Evolutionary conservation across 2,797 vertebrate species (phyloP).

Genomic region (Pseudochaenichthys georgianus): DNA sequence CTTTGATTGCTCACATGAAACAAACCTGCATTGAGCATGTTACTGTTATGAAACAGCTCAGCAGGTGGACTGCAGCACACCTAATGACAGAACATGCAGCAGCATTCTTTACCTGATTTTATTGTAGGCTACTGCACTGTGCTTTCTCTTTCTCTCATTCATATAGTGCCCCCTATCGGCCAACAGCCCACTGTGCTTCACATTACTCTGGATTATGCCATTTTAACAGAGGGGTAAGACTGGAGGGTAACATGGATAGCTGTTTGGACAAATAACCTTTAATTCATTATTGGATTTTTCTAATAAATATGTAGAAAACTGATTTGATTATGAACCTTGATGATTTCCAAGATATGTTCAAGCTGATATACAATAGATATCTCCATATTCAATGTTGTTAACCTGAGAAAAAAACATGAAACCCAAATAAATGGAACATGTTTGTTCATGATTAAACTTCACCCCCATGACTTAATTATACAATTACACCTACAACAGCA

Average conservation of each 20-base stretch:
- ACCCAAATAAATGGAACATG: not conserved
- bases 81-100: not conserved
- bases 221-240: not conserved
- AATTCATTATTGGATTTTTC: not conserved
- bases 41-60: not conserved
- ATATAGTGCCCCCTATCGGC: slow-evolving; percentile 47
- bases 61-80: slow-evolving; percentile 2
- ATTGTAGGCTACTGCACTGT: not conserved
- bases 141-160: not conserved
- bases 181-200: not conserved
- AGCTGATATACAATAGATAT: too few species aligned
- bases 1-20: not conserved
- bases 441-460: not conserved
- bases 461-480: not conserved
- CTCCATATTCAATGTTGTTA: not conserved
- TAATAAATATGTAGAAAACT: not conserved
- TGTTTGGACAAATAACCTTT: not conserved
- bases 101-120: not conserved
- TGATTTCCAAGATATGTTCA: not conserved
- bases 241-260: not conserved
- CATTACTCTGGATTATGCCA: slow-evolving; percentile 35
- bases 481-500: not conserved
- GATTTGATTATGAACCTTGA: not conserved
- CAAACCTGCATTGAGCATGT: too few species aligned
- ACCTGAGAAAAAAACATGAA: not conserved